These are phyloP conservation scores for Lamprotornis superbus DNA, from an alignment of 2,113 vertebrate genomes.

Conservation along the genomic window DNA sequence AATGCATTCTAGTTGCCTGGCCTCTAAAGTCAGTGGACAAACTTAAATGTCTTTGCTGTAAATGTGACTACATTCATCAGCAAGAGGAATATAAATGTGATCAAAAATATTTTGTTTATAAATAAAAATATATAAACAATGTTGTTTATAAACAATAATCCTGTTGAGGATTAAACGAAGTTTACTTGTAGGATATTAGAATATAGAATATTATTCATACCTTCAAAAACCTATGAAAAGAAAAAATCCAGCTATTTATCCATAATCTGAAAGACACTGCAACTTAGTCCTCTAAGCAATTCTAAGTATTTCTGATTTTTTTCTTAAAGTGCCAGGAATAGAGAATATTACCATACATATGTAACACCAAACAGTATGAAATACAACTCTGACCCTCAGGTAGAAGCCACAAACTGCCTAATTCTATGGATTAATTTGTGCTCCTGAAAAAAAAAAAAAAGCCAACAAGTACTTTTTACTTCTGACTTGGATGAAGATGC, in stretches of 20 bases:
- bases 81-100: background rate
- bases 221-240: background rate
- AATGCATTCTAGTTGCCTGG: background rate
- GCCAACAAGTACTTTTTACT: background rate
- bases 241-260: background rate
- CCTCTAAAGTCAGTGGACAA: background rate
- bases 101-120: background rate
- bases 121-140: too few relatives aligned
- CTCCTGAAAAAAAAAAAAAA: background rate
- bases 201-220: background rate
- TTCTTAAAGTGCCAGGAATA: background rate
- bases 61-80: background rate
- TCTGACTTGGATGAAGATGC: background rate
- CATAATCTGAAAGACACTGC: background rate
- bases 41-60: background rate
- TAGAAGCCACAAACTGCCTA: background rate
- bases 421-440: background rate
- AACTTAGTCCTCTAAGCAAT: background rate
- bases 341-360: background rate
- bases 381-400: background rate
- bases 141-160: too few relatives aligned
- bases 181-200: background rate
- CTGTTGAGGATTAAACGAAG: background rate
- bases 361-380: background rate
- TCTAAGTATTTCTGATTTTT: background rate